Conservation (phyloP, 2,888 invertebrate species). For the Chloroclysta siterata region DNA sequence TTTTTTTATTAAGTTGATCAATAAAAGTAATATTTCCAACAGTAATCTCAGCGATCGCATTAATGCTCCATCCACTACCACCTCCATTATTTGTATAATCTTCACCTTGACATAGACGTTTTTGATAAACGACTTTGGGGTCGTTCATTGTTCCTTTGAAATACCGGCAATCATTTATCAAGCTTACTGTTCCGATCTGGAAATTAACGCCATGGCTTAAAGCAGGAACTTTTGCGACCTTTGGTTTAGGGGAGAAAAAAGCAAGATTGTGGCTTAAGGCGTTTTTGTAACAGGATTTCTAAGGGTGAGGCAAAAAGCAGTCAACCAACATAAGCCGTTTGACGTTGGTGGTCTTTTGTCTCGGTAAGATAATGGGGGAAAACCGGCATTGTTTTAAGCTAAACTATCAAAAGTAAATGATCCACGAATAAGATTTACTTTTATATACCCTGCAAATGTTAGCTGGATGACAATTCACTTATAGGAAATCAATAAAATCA, state of each 20-base stretch:
- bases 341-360: neutral
- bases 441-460: too few species aligned
- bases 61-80: slow-evolving; percentile 12
- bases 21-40: neutral
- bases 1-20: too few species aligned
- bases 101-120: slow-evolving; percentile 71
- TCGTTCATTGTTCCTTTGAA: slow-evolving; percentile 80
- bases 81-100: slow-evolving; percentile 50
- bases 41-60: slow-evolving; percentile 3
- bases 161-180: slow-evolving; percentile 81
- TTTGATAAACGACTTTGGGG: slow-evolving; percentile 79
- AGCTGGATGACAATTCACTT: too few species aligned
- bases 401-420: neutral
- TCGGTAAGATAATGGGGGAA: neutral
- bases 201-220: slow-evolving; percentile 71
- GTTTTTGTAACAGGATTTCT: slow-evolving; percentile 31
- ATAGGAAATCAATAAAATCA: too few species aligned
- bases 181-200: slow-evolving; percentile 77
- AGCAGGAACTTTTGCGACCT: slow-evolving; percentile 51
- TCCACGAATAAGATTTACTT: neutral
- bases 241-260: slow-evolving; percentile 44
- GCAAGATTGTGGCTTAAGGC: slow-evolving; percentile 12
- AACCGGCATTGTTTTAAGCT: neutral
- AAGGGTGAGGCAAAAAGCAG: neutral
- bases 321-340: neutral